Percentiles rank a stretch among this genome's conserved stretches.
These are phyloP conservation scores for Melopsittacus undulatus DNA, from an alignment of 2,797 vertebrate genomes.

Conservation along the genomic window DNA sequence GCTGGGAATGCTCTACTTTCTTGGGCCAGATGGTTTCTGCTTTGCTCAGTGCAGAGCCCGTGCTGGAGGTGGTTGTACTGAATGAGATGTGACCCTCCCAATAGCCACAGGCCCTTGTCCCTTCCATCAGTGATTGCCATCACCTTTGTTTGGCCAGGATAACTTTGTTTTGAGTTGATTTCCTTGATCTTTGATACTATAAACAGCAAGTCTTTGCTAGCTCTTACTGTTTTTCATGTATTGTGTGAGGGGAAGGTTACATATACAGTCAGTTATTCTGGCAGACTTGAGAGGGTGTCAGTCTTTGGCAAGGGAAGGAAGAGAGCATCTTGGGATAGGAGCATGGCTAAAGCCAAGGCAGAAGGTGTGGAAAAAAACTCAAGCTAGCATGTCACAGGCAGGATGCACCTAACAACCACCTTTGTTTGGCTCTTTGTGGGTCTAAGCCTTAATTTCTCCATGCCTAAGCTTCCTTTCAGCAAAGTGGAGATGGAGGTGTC, in stretches of 20 bases:
- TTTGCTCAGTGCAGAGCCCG: neutral
- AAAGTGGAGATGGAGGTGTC: neutral
- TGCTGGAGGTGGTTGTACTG: neutral
- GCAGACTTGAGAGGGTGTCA: neutral
- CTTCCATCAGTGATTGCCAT: neutral
- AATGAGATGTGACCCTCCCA: accelerated
- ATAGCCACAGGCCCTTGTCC: neutral
- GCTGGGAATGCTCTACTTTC: neutral
- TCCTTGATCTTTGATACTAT: neutral
- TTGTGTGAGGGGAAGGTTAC: neutral
- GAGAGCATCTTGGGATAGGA: neutral
- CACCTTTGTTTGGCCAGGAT: neutral
- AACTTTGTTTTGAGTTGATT: neutral
- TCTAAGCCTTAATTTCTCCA: neutral
- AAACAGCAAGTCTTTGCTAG: neutral
- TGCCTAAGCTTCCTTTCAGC: neutral
- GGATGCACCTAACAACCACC: neutral
- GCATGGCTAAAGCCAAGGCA: neutral
- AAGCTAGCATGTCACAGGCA: neutral
- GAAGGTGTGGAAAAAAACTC: neutral
- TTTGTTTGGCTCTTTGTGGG: neutral
- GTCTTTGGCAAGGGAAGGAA: neutral
- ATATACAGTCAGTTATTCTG: neutral
- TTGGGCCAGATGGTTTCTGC: neutral
- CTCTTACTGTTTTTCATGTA: neutral